A percentile compares a stretch with the other conserved stretches of the same genome.
Conservation (phyloP, 1,140 invertebrate genomes). For the Euura lappo region DNA sequence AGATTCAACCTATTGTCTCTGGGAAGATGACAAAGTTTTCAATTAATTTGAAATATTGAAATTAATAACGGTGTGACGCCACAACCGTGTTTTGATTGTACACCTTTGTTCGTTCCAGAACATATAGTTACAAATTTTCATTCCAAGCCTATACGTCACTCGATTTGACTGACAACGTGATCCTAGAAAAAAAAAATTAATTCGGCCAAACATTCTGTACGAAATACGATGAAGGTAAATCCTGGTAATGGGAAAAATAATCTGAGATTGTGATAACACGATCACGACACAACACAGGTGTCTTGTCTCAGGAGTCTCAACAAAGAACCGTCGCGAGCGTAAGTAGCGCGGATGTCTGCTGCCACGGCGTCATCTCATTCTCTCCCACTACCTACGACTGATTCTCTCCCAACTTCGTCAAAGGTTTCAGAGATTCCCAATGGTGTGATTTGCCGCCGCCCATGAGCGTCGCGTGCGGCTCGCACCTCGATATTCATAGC, state of each 20-base stretch:
- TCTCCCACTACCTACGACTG: neutral
- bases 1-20: too few species aligned
- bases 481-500: neutral
- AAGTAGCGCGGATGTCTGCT: conserved; percentile 4
- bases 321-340: conserved; percentile 1
- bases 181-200: too few species aligned
- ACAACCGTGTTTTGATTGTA: too few species aligned
- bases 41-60: too few species aligned
- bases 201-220: too few species aligned
- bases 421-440: neutral
- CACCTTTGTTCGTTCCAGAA: too few species aligned
- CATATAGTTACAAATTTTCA: too few species aligned
- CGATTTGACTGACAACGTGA: too few species aligned
- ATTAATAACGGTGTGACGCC: too few species aligned
- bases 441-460: conserved; percentile 3
- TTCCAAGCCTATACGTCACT: too few species aligned
- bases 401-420: neutral
- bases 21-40: too few species aligned
- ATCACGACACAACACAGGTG: neutral
- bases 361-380: conserved; percentile 3
- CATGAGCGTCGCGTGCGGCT: conserved; percentile 1
- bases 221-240: neutral
- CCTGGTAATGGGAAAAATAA: neutral
- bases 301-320: neutral
- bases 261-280: neutral